Percentiles rank a stretch among this genome's conserved stretches.
phyloP scores from a whole-genome alignment of 2,113 vertebrate species.

The Ceratotherium simum region DNA sequence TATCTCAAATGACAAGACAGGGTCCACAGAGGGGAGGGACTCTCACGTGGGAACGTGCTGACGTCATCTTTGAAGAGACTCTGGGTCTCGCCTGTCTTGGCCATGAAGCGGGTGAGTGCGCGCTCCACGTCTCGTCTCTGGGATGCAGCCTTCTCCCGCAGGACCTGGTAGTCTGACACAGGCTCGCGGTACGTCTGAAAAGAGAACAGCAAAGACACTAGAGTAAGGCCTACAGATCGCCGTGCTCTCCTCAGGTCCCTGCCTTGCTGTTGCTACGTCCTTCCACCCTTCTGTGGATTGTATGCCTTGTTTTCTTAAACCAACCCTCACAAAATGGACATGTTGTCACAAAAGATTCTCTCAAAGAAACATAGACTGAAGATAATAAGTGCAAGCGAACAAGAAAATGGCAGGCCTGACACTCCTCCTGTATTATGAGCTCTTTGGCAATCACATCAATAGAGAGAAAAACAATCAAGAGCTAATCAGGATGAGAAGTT shows the following conservation, averaged over 20 bases:
- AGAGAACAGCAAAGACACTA: neutral
- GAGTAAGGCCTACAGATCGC: fast-evolving
- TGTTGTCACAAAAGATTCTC: neutral
- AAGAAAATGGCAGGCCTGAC: neutral
- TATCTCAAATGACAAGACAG: neutral
- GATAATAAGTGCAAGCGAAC: neutral
- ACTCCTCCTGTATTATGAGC: neutral
- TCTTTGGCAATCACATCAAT: neutral
- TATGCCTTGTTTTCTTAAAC: neutral
- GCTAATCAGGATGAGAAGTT: neutral
- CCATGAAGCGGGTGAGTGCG: constrained; percentile 98
- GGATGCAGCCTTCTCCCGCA: constrained; percentile 96
- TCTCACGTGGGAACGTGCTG: constrained; percentile 95
- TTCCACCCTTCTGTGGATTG: neutral
- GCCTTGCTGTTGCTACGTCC: neutral
- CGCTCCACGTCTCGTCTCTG: constrained; percentile 97
- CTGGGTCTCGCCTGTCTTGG: constrained; percentile 98
- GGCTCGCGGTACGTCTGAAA: constrained; percentile 96
- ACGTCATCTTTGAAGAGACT: constrained; percentile 98
- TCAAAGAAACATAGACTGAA: neutral
- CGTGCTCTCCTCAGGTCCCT: neutral
- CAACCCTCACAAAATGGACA: neutral
- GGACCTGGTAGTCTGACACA: constrained; percentile 95
- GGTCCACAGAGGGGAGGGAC: neutral
- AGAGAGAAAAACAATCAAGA: neutral